Evolutionary conservation across 2,888 invertebrate species (phyloP).

Genomic region (Pterobdella sp.): DNA sequence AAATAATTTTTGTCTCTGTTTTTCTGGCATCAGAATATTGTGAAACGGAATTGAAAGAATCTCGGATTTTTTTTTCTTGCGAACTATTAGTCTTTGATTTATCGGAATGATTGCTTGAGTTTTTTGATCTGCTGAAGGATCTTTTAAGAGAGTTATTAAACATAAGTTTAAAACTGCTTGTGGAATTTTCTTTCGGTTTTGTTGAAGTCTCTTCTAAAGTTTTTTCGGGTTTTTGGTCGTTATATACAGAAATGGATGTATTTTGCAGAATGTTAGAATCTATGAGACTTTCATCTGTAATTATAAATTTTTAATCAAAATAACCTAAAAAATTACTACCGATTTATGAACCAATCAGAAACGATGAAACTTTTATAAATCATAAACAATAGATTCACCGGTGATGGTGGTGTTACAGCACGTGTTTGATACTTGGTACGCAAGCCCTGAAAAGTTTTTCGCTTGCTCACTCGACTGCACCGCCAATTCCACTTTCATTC

Average conservation of each 20-base stretch:
- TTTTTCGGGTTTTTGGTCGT: not conserved
- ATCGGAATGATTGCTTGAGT: not conserved
- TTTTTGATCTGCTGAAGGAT: slow-evolving; percentile 14
- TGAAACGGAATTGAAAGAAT: not conserved
- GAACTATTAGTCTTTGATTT: slow-evolving; percentile 2
- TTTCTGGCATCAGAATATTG: not conserved
- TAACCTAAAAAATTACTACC: too few species aligned
- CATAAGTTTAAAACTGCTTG: slow-evolving; percentile 11
- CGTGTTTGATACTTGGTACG: slow-evolving; percentile 9
- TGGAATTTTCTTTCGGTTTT: not conserved
- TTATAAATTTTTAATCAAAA: not conserved
- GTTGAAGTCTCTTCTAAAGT: not conserved
- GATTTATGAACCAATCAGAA: not conserved
- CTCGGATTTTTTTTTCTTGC: not conserved
- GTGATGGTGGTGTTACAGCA: slow-evolving; percentile 6
- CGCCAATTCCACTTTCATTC: slow-evolving; percentile 13
- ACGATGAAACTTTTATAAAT: not conserved
- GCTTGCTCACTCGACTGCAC: slow-evolving; percentile 9
- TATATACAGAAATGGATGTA: not conserved
- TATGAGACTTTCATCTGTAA: slow-evolving; percentile 9
- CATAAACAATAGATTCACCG: not conserved
- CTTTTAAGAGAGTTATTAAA: slow-evolving; percentile 6
- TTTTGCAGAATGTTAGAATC: slow-evolving; percentile 18
- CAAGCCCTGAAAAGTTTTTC: slow-evolving; percentile 5
- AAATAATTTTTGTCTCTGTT: not conserved